Evolutionary conservation across 2,888 invertebrate genomes (phyloP).

Genomic region (Gryllus longicercus): DNA sequence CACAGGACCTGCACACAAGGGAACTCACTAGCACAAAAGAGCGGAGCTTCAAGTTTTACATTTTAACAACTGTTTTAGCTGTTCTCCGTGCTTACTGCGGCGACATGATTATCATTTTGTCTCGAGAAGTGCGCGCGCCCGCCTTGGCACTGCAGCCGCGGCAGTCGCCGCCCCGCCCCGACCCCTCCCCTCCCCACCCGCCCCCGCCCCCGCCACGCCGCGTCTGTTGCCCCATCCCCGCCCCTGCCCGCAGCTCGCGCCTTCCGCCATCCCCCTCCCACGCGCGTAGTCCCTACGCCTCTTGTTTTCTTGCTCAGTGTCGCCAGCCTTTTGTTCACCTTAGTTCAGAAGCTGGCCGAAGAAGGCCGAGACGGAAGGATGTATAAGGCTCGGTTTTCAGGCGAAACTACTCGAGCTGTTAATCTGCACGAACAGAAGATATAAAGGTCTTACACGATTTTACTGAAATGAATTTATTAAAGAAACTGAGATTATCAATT

Average conservation of each 20-base stretch:
- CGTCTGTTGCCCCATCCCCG: neutral
- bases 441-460: too few relatives aligned
- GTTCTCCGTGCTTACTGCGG: slow-evolving; percentile 17
- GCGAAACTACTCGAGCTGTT: too few relatives aligned
- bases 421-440: too few relatives aligned
- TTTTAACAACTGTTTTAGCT: slow-evolving; percentile 17
- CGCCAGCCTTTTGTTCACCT: neutral
- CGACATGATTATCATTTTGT: slow-evolving; percentile 17
- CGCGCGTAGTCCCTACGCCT: neutral
- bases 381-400: too few relatives aligned
- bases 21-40: slow-evolving; percentile 17
- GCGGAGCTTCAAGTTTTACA: slow-evolving; percentile 7
- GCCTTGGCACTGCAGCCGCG: neutral
- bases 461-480: too few relatives aligned
- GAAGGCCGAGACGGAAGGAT: neutral
- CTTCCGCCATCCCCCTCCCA: neutral
- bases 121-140: neutral
- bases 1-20: slow-evolving; percentile 4
- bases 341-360: neutral
- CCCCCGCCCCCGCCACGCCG: neutral
- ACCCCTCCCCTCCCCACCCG: neutral
- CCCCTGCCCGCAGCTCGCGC: neutral
- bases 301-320: neutral
- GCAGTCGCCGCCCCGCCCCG: neutral
- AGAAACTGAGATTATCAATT: too few relatives aligned